Evolutionary conservation across 2,888 invertebrate genomes (phyloP).

Genomic region (Drosophila hamatofila): DNA sequence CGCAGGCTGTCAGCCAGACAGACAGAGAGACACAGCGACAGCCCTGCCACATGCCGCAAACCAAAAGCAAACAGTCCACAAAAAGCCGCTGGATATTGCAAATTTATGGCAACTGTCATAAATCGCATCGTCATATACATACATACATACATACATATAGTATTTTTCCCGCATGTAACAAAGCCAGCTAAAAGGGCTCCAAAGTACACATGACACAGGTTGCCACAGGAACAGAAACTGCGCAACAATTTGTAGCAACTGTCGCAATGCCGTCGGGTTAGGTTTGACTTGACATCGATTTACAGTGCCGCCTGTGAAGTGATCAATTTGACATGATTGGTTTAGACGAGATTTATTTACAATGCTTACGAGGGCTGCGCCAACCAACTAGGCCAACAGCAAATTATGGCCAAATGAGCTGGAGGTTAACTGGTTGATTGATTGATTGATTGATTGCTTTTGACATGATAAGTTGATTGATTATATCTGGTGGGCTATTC

Average conservation of each 20-base stretch:
- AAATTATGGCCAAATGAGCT: constrained; percentile 10
- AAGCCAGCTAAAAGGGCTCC: constrained; percentile 38
- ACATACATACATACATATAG: constrained; percentile 1
- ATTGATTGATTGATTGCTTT: constrained; percentile 13
- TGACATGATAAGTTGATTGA: constrained; percentile 8
- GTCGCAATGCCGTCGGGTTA: background rate
- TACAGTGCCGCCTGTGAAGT: constrained; percentile 48
- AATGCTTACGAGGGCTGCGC: constrained; percentile 11
- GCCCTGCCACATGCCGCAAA: constrained; percentile 17
- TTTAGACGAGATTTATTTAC: constrained; percentile 63
- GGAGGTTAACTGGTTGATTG: constrained; percentile 16
- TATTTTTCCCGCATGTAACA: constrained; percentile 21
- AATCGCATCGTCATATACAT: constrained; percentile 43
- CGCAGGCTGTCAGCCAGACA: background rate
- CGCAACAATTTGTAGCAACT: constrained; percentile 19
- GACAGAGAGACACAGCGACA: background rate
- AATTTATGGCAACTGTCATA: constrained; percentile 74
- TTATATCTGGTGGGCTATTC: constrained; percentile 10
- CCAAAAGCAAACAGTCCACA: constrained; percentile 3
- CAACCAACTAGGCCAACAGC: background rate
- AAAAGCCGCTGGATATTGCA: constrained; percentile 40
- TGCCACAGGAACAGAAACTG: constrained; percentile 16
- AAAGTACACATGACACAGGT: constrained; percentile 44
- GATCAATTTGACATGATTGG: constrained; percentile 73
- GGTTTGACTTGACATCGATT: constrained; percentile 40